phyloP scores from a whole-genome alignment of 2,888 invertebrate genomes.

The Andrena bucephala region DNA sequence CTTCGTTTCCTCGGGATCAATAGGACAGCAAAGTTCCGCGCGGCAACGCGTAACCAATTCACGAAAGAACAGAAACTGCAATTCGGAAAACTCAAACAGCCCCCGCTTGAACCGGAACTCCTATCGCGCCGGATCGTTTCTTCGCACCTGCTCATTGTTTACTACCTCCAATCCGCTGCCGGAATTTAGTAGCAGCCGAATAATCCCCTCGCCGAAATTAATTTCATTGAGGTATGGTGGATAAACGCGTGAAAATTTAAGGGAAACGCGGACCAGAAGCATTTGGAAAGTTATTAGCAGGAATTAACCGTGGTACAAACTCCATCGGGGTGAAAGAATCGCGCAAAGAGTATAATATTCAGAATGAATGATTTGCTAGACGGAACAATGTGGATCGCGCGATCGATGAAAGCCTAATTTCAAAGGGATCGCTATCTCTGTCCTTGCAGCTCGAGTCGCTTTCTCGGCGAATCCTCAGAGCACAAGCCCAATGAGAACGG shows the following conservation, averaged over 20 bases:
- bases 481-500: conserved; percentile 24
- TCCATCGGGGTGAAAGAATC: too few relatives aligned
- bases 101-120: conserved; percentile 2
- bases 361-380: conserved; percentile 16
- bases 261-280: not conserved
- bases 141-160: conserved; percentile 14
- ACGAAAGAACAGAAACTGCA: conserved; percentile 7
- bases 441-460: not conserved
- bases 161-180: conserved; percentile 20
- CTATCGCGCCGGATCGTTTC: conserved; percentile 6
- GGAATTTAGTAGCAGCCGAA: conserved; percentile 46
- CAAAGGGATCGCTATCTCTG: conserved; percentile 10
- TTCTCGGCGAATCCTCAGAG: conserved; percentile 8
- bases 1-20: conserved; percentile 10
- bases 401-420: conserved; percentile 13
- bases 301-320: too few relatives aligned
- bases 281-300: conserved; percentile 32
- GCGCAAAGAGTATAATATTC: conserved; percentile 19
- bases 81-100: conserved; percentile 9
- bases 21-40: conserved; percentile 1
- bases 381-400: not conserved
- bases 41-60: conserved; percentile 17
- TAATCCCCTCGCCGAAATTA: conserved; percentile 48
- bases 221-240: not conserved
- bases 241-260: conserved; percentile 25